phyloP scores from a whole-genome alignment of 2,888 invertebrate species.

The Gibbula magus region DNA sequence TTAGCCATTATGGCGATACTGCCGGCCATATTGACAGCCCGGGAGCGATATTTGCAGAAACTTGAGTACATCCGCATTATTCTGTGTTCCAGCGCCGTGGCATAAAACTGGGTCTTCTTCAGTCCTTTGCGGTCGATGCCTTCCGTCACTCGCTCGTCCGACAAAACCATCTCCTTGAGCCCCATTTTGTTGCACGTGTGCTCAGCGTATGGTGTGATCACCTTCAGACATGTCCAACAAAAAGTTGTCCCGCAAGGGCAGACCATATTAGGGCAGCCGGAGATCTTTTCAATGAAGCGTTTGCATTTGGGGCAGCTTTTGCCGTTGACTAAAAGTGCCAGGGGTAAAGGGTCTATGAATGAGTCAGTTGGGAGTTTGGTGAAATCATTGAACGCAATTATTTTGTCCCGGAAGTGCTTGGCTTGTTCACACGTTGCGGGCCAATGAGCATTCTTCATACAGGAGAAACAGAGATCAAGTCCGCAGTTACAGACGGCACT shows the following conservation, averaged over 20 bases:
- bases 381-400: slow-evolving; percentile 14
- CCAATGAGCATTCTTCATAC: slow-evolving; percentile 41
- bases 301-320: slow-evolving; percentile 38
- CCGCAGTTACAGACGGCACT: slow-evolving; percentile 37
- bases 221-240: slow-evolving; percentile 36
- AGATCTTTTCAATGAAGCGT: slow-evolving; percentile 37
- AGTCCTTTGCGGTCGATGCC: background rate
- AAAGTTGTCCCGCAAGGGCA: slow-evolving; percentile 36
- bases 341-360: background rate
- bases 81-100: background rate
- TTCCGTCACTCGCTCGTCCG: background rate
- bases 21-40: background rate
- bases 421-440: slow-evolving; percentile 43
- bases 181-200: background rate
- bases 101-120: background rate
- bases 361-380: background rate
- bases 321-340: slow-evolving; percentile 30
- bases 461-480: slow-evolving; percentile 37
- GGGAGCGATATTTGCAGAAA: background rate
- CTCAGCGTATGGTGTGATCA: background rate
- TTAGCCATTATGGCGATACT: background rate
- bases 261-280: slow-evolving; percentile 29
- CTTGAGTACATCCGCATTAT: background rate
- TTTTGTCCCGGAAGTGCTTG: slow-evolving; percentile 22
- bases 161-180: background rate